These are phyloP conservation scores for Myanophis thanlyinensis DNA, from an alignment of 2,113 vertebrate genomes.

Conservation along the genomic window DNA sequence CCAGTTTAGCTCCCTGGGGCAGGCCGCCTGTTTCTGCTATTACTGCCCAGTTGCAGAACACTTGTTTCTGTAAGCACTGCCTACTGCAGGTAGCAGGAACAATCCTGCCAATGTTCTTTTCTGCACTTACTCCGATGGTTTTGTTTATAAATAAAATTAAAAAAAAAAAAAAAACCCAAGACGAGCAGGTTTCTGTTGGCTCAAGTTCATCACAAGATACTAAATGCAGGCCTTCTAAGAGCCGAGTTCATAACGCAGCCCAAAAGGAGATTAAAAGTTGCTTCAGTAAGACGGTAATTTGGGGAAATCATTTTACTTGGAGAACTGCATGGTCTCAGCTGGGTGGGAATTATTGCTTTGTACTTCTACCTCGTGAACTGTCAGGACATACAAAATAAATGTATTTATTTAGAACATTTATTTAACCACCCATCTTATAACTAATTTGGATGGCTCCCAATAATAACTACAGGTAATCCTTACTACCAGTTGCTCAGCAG, in stretches of 20 bases:
- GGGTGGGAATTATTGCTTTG: background rate
- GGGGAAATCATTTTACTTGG: background rate
- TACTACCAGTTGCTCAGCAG: background rate
- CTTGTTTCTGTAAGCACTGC: background rate
- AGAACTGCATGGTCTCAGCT: background rate
- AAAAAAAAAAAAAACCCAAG: background rate
- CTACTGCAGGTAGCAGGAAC: constrained; percentile 16
- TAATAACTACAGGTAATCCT: background rate
- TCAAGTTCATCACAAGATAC: background rate
- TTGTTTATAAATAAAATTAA: constrained; percentile 74
- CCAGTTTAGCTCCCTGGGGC: background rate
- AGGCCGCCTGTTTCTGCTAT: rapidly evolving
- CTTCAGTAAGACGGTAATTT: background rate
- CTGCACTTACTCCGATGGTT: constrained; percentile 65
- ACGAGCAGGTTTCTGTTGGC: background rate
- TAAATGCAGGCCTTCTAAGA: background rate
- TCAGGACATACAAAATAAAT: background rate
- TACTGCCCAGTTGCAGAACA: background rate
- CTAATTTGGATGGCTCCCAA: background rate
- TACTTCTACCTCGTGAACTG: background rate
- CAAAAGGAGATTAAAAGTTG: background rate
- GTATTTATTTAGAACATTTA: background rate
- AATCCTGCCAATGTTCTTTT: constrained; percentile 55
- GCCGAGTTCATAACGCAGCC: background rate
- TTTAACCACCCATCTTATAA: background rate